A percentile compares a stretch with the other conserved stretches of the same genome.
Evolutionary conservation across 2,113 vertebrate species (phyloP).

Genomic region (Bolborhynchus lineola): DNA sequence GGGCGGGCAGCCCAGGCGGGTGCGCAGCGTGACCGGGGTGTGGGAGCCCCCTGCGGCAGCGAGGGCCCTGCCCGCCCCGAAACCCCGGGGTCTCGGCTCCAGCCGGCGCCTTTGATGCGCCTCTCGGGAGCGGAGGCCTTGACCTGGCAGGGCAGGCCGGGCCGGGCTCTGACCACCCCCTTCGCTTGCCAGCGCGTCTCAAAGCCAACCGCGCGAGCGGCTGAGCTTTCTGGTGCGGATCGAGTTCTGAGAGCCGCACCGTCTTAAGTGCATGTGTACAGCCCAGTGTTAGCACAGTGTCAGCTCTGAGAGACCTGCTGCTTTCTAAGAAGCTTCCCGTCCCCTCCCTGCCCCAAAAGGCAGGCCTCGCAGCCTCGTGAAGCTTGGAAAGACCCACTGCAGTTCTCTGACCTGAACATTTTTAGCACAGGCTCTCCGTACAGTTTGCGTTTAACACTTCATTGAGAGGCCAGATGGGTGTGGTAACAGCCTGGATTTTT

Average conservation of each 20-base stretch:
- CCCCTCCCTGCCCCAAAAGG: neutral
- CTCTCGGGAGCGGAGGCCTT: neutral
- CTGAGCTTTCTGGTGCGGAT: fast-evolving
- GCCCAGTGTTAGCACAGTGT: neutral
- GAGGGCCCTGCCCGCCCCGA: neutral
- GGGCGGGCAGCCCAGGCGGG: neutral
- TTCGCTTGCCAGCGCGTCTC: neutral
- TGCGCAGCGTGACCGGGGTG: neutral
- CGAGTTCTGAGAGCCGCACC: too few species aligned
- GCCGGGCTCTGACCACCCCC: neutral
- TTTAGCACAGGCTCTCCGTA: neutral
- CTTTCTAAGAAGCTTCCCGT: neutral
- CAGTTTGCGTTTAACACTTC: neutral
- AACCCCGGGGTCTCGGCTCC: fast-evolving
- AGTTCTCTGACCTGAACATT: neutral
- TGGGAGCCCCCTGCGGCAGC: too few species aligned
- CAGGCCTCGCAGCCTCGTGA: fast-evolving
- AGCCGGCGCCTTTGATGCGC: too few species aligned
- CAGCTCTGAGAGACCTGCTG: neutral
- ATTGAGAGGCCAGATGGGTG: neutral
- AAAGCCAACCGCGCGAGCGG: fast-evolving
- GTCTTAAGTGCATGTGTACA: fast-evolving
- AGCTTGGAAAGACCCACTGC: neutral
- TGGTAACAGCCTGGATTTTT: neutral
- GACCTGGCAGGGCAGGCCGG: fast-evolving